Percentiles rank a stretch among this genome's conserved stretches.
phyloP scores from a whole-genome alignment of 2,888 invertebrate genomes.

The Fabriciana adippe region DNA sequence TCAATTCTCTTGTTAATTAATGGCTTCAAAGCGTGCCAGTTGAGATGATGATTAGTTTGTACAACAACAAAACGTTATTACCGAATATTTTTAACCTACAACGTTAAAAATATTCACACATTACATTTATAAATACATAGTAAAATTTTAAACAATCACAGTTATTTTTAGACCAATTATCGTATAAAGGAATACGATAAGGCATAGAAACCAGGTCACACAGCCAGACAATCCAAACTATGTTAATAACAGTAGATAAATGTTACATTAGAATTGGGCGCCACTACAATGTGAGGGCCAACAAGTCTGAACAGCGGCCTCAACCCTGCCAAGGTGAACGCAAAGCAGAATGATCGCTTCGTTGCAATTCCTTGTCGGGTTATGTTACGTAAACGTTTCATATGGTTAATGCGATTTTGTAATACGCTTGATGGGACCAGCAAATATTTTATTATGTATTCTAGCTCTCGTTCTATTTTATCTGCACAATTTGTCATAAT shows the following conservation, averaged over 20 bases:
- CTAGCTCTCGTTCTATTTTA: too few species aligned
- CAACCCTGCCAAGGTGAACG: slow-evolving; percentile 29
- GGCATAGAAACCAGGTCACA: slow-evolving; percentile 24
- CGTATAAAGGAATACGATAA: slow-evolving; percentile 15
- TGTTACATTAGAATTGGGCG: slow-evolving; percentile 5
- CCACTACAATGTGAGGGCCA: not conserved
- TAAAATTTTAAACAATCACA: not conserved
- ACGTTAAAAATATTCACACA: not conserved
- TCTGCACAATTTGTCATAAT: too few species aligned
- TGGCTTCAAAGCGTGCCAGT: too few species aligned
- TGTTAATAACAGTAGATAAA: slow-evolving; percentile 9
- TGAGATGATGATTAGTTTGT: too few species aligned
- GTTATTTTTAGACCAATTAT: slow-evolving; percentile 3
- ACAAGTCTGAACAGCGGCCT: slow-evolving; percentile 13
- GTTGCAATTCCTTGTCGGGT: slow-evolving; percentile 14
- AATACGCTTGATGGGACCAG: not conserved
- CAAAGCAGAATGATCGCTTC: slow-evolving; percentile 4
- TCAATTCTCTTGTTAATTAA: too few species aligned
- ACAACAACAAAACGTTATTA: too few species aligned
- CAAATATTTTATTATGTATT: not conserved
- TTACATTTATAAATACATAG: not conserved
- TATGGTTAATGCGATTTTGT: not conserved
- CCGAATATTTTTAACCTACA: too few species aligned
- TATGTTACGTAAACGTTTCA: slow-evolving; percentile 10
- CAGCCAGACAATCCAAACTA: slow-evolving; percentile 6